Base-by-base conservation (phyloP, 2,888 invertebrate genomes). In the Carabus problematicus region DNA sequence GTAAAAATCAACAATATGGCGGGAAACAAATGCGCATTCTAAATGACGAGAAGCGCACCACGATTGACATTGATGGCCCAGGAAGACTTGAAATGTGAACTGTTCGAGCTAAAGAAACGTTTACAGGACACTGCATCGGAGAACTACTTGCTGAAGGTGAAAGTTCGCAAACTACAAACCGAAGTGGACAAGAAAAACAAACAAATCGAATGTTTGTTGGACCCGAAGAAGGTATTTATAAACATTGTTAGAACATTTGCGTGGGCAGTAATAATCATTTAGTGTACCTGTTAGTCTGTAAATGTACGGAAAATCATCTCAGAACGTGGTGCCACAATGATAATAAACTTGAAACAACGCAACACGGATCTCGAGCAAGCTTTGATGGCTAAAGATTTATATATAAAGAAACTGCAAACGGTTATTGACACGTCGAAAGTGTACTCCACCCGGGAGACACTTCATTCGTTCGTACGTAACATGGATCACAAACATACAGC, bases 81-180 rank as follows among this genome's bases (percentile, higher is more conserved):
- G 8, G 75, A 77, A 70, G 77, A 76, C 64, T 73, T 79, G 52
- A 74, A 76, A 71, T 73, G 74, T 3, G 74, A 76, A 63, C 73
- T 78, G 56, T 72, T 74, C 64, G 74, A 76, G 63, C 60, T 78
- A 14, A 77, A 76, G 71, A 76, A 74, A 60, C 75, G 76, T 69
- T 70, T 77, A 58, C 71, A 73, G 8, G 68, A 72, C 47, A 70
- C 73, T 59, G 71, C 73, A 55, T 74, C 74, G 39, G 78, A 77
- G 52, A 78, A 77, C 74, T 75, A 77, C 60, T 64, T 77, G 59
- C 70, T 77, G 9, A 79, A 78, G 73, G 77, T 78, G 12, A 77
- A 76, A 74, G 72, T 77, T 70, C 75, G 77, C 8, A 75, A 76
- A 70, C 63, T 79, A 43, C 74, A 76, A 68, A 75, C 73, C 63